Evolutionary conservation across 2,113 vertebrate species (phyloP).

Genomic region (Tetrao urogallus): DNA sequence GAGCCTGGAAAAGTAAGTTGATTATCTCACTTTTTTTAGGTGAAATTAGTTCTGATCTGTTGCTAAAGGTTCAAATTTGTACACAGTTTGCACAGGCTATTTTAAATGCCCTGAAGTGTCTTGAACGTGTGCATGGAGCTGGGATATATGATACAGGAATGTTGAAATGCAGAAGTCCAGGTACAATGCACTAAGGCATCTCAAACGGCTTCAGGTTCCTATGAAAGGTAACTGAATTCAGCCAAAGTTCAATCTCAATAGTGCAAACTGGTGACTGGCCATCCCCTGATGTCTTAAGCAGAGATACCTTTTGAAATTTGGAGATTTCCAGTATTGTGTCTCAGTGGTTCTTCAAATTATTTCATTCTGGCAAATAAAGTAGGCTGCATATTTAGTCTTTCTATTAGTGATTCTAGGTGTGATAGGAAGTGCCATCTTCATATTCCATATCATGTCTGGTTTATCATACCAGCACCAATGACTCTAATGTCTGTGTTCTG

Average conservation of each 20-base stretch:
- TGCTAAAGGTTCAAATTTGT: not conserved
- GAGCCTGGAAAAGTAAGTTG: not conserved
- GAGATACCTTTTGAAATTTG: not conserved
- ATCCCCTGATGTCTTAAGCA: not conserved
- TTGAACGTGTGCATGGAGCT: not conserved
- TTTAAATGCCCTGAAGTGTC: not conserved
- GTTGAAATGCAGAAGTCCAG: not conserved
- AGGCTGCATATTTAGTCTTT: not conserved
- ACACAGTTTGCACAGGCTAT: not conserved
- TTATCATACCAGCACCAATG: not conserved
- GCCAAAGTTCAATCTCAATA: not conserved
- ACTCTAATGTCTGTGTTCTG: not conserved
- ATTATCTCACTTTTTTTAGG: not conserved
- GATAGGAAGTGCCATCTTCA: not conserved
- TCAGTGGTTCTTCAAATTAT: not conserved
- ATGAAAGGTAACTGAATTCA: not conserved
- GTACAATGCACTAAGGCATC: not conserved
- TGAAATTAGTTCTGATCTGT: not conserved
- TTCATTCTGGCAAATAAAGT: not conserved
- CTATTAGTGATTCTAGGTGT: not conserved
- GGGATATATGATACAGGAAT: not conserved
- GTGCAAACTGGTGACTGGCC: not conserved
- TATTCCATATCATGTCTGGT: fast-evolving
- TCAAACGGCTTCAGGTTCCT: not conserved
- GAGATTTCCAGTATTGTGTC: not conserved